Evolutionary conservation across 2,797 vertebrate genomes (phyloP).

Genomic region (Pyrrhura leucotis): DNA sequence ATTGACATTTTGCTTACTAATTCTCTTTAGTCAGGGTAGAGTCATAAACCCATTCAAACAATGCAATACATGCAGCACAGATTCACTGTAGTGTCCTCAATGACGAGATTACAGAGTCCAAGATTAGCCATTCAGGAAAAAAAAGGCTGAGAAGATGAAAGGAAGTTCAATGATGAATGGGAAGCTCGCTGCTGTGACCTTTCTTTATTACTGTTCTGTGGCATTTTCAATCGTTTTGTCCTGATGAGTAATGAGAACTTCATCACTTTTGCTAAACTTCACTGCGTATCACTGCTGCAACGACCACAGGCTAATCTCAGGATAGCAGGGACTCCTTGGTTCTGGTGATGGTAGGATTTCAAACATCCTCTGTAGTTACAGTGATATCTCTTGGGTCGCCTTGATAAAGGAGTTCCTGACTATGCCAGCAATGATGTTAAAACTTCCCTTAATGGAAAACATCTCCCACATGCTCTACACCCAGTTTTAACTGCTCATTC

Average conservation of each 20-base stretch:
- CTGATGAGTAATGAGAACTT: background rate
- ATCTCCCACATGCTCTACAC: fast-evolving
- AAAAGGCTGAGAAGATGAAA: background rate
- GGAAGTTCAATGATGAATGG: slow-evolving; percentile 5
- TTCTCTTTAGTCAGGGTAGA: background rate
- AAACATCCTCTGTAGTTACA: background rate
- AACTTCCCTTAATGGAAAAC: background rate
- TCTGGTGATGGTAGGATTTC: background rate
- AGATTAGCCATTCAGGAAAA: background rate
- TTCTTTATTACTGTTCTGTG: background rate
- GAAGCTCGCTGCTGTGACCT: background rate
- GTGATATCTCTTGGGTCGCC: background rate
- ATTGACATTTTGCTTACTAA: slow-evolving; percentile 40
- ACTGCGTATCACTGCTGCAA: background rate
- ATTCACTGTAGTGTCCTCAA: background rate
- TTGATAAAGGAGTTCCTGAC: background rate
- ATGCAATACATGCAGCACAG: fast-evolving
- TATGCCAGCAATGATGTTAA: background rate
- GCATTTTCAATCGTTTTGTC: slow-evolving; percentile 11
- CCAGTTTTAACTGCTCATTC: background rate
- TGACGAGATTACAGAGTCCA: background rate
- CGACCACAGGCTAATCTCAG: background rate
- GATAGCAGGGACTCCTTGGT: background rate
- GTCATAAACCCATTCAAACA: background rate
- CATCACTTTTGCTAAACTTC: background rate